Percentiles rank a stretch among this genome's conserved stretches.
Conservation (phyloP, 2,797 vertebrate genomes). For the Chrysolophus pictus region DNA sequence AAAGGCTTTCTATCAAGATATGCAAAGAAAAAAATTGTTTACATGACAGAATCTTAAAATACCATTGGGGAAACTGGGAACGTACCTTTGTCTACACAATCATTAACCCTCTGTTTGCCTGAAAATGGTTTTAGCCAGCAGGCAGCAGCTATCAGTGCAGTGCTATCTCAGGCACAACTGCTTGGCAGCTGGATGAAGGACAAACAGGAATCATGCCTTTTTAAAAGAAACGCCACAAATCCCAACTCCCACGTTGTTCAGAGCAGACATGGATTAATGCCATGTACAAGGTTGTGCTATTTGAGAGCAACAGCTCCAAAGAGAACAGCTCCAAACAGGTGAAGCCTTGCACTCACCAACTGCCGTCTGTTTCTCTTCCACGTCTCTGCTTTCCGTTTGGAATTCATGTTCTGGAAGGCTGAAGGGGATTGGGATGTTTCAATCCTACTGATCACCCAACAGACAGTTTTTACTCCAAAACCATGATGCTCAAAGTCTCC, state of each 20-base stretch:
- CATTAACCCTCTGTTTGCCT: background rate
- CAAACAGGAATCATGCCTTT: background rate
- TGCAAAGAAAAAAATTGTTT: fast-evolving
- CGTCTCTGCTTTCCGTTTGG: conserved; percentile 92
- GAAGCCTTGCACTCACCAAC: conserved; percentile 78
- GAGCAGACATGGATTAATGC: background rate
- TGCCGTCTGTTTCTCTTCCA: conserved; percentile 92
- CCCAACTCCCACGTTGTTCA: background rate
- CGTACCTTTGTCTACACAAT: too few species aligned
- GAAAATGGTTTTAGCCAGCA: background rate
- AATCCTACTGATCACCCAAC: background rate
- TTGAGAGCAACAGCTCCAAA: background rate
- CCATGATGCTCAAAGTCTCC: background rate
- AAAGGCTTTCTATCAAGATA: background rate
- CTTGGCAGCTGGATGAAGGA: conserved; percentile 11
- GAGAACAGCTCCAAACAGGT: background rate
- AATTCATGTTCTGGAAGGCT: conserved; percentile 95
- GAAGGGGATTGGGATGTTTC: conserved; percentile 11
- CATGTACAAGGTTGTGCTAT: fast-evolving
- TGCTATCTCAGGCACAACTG: background rate
- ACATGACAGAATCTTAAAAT: background rate
- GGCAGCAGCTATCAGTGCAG: background rate
- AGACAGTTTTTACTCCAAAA: background rate
- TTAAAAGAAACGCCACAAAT: background rate
- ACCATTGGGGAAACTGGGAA: background rate